These are phyloP conservation scores for Mesorhabditis sp. DNA, from an alignment of 2,888 invertebrate genomes.

Conservation along the genomic window DNA sequence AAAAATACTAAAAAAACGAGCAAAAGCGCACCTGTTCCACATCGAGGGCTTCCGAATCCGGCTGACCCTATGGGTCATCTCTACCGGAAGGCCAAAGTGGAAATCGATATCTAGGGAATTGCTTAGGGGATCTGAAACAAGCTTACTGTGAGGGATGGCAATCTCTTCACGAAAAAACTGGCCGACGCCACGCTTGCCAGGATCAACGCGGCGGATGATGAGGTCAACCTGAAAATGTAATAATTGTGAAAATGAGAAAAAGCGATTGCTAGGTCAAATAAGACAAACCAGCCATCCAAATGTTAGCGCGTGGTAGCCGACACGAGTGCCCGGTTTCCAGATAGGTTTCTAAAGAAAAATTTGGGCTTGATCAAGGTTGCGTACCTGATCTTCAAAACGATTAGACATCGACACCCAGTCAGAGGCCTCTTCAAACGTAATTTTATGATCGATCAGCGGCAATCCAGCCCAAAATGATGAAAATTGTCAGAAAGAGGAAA, in stretches of 20 bases:
- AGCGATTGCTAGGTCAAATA: too few species aligned
- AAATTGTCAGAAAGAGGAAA: background rate
- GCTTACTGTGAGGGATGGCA: constrained; percentile 28
- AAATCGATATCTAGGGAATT: constrained; percentile 33
- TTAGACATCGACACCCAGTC: constrained; percentile 55
- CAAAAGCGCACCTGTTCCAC: constrained; percentile 18
- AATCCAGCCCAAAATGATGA: constrained; percentile 54
- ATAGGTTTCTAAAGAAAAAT: constrained; percentile 37
- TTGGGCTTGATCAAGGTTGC: background rate
- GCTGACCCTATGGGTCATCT: constrained; percentile 35
- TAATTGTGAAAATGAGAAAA: constrained; percentile 22
- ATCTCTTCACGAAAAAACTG: constrained; percentile 55
- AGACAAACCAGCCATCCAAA: constrained; percentile 58
- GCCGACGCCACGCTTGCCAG: constrained; percentile 51
- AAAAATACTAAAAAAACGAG: constrained; percentile 1
- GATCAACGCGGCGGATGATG: constrained; percentile 28
- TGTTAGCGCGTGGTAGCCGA: constrained; percentile 61
- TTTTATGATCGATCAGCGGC: constrained; percentile 55
- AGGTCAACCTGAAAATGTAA: constrained; percentile 20
- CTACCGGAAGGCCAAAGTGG: constrained; percentile 36
- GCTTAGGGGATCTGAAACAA: background rate
- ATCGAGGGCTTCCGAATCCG: constrained; percentile 28
- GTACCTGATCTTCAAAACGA: constrained; percentile 51
- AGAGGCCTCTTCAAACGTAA: constrained; percentile 51
- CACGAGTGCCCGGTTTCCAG: constrained; percentile 47